Evolutionary conservation across 2,888 invertebrate genomes (phyloP).

Genomic region (Ametastegia equiseti): DNA sequence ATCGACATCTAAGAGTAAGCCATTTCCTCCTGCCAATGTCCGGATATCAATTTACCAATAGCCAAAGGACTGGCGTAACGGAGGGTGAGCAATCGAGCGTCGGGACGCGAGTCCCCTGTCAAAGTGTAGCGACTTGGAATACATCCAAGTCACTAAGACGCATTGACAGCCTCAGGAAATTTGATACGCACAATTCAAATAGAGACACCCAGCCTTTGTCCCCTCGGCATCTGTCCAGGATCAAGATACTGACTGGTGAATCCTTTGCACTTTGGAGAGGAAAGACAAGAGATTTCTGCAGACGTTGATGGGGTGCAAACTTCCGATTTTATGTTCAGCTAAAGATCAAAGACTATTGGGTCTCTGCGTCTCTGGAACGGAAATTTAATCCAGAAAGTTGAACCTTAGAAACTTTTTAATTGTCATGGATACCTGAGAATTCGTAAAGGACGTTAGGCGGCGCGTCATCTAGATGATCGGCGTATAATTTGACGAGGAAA

Average conservation of each 20-base stretch:
- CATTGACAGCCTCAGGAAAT: conserved; percentile 39
- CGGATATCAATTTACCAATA: conserved; percentile 24
- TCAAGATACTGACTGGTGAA: not conserved
- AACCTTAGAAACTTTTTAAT: too few species aligned
- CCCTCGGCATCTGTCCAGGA: not conserved
- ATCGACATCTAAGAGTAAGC: not conserved
- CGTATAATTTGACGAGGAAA: not conserved
- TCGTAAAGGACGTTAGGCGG: not conserved
- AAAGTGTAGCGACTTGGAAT: conserved; percentile 26
- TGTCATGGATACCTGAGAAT: not conserved
- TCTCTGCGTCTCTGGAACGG: too few species aligned
- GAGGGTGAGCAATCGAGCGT: not conserved
- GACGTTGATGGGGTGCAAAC: not conserved
- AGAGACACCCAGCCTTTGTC: conserved; percentile 3
- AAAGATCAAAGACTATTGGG: too few species aligned
- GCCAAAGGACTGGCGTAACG: not conserved
- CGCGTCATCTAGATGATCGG: not conserved
- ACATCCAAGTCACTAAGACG: conserved; percentile 5
- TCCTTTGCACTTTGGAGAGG: not conserved
- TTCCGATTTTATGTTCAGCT: not conserved
- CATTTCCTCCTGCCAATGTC: not conserved
- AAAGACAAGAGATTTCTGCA: conserved; percentile 19
- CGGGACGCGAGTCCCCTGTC: not conserved
- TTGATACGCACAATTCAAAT: conserved; percentile 33
- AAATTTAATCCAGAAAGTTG: not conserved